Evolutionary conservation across 2,113 vertebrate species (phyloP), one percentile per base, ranked within the genome.

Genomic region (Micronycteris hirsuta): DNA sequence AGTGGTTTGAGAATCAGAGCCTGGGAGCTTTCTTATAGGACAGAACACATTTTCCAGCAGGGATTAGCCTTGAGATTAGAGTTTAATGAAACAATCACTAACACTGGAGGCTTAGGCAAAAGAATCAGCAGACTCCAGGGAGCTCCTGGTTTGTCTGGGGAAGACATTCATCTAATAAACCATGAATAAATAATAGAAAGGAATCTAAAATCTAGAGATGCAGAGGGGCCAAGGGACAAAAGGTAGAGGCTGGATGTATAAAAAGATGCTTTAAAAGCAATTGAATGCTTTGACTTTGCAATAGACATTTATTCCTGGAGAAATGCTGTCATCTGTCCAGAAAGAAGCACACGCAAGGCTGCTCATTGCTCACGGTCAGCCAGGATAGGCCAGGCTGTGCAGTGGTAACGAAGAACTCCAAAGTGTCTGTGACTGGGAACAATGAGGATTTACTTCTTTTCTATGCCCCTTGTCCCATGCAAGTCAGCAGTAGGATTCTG

Each of bases 21-120:
- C 88, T 71, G 19, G 88, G 78, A 94, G 78, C n/a, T 49, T 89
- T 96, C 61, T 92, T 92, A 86, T 3, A 89, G 89, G 94, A 97
- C 38, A 93, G 85, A 96, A 94, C 3, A 76, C 86, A 97, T 96
- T 97, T 96, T 96, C 85, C 94, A 97, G 84, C 68, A 83, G 91
- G 96, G 85, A 95, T 97, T 91, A 97, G 91, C 94, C 74, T 86
- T 86, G 67, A 97, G 91, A 96, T 92, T 91, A 91, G 86, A 91
- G 82, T 97, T 97, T 97, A 98, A 97, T 96, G 97, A 97, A 97
- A 97, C 93, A 98, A 95, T 91, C 4, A 4, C 95, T 94, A 96
- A 74, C 82, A 71, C 49, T 12, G 26, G 77, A 96, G 94, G 73
- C 91, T 80, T 67, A 45, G n/a, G 38, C 76, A 54, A 87, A 92